Evolutionary conservation across 2,888 invertebrate genomes (phyloP).

Genomic region (Tridacna crocea): DNA sequence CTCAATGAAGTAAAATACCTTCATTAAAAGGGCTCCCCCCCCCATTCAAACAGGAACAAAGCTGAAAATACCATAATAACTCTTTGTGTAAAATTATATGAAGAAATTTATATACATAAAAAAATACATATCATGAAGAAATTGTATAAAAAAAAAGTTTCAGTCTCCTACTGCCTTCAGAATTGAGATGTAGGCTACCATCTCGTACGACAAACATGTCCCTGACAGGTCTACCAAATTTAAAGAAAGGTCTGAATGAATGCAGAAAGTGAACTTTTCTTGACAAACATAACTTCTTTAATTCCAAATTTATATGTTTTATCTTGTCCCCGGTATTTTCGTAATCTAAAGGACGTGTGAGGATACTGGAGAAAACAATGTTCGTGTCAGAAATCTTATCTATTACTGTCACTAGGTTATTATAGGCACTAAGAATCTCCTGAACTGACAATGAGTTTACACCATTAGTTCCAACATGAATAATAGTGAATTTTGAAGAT

Average conservation of each 20-base stretch:
- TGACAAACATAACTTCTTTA: background rate
- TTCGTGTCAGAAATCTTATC: background rate
- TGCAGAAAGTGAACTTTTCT: background rate
- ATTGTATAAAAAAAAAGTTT: slow-evolving; percentile 1
- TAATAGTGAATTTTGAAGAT: background rate
- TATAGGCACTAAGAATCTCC: slow-evolving; percentile 11
- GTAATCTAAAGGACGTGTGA: background rate
- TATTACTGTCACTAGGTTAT: background rate
- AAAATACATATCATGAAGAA: no score
- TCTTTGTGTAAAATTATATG: no score
- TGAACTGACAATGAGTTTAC: background rate
- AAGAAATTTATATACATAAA: no score
- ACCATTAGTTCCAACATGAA: slow-evolving; percentile 17
- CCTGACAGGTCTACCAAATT: slow-evolving; percentile 1
- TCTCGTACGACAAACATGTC: background rate
- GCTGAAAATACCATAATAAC: no score
- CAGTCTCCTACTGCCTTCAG: background rate
- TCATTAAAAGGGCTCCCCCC: no score
- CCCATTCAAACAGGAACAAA: no score
- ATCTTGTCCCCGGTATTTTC: background rate
- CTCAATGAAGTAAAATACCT: no score
- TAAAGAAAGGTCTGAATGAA: slow-evolving; percentile 4
- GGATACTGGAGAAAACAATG: background rate
- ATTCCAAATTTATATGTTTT: slow-evolving; percentile 1
- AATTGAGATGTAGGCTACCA: slow-evolving; percentile 8